Percentiles rank a stretch among this genome's conserved stretches.
Evolutionary conservation across 1,140 invertebrate species (phyloP).

Genomic region (Venturia canescens): DNA sequence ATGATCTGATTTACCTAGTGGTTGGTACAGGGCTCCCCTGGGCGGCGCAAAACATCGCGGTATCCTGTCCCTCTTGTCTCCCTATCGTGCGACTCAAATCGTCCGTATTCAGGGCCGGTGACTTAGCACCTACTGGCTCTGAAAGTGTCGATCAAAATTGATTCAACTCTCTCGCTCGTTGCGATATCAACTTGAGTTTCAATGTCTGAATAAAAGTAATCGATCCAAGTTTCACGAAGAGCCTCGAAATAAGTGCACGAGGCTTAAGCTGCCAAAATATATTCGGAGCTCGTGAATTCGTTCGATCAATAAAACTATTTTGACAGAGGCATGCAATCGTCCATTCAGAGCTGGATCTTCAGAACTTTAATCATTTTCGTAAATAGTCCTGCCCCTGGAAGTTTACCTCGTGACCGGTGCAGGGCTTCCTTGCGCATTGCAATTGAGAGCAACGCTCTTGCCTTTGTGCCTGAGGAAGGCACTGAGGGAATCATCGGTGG

Average conservation of each 20-base stretch:
- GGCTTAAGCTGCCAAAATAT: too few species aligned
- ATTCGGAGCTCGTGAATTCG: too few species aligned
- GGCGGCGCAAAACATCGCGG: conserved; percentile 72
- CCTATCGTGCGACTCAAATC: conserved; percentile 81
- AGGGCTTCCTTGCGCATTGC: conserved; percentile 54
- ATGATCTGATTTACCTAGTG: conserved; percentile 71
- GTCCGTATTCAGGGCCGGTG: conserved; percentile 85
- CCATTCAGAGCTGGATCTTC: neutral
- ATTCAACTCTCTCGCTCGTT: conserved; percentile 24
- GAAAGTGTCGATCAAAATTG: conserved; percentile 59
- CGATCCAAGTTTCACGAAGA: neutral
- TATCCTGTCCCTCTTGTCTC: conserved; percentile 66
- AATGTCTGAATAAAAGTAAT: neutral
- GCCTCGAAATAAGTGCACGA: too few species aligned
- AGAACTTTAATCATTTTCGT: neutral
- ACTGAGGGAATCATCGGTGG: conserved; percentile 74
- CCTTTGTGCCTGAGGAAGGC: conserved; percentile 44
- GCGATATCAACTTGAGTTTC: neutral
- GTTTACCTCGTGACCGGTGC: conserved; percentile 50
- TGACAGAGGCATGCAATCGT: neutral
- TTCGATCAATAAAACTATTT: too few species aligned
- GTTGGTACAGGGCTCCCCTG: conserved; percentile 76
- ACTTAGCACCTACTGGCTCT: conserved; percentile 87
- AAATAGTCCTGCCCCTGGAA: neutral
- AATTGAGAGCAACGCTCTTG: conserved; percentile 44